A percentile compares a stretch with the other conserved stretches of the same genome.
Conservation (phyloP, 2,888 invertebrate genomes). For the Pollenia angustigena region DNA sequence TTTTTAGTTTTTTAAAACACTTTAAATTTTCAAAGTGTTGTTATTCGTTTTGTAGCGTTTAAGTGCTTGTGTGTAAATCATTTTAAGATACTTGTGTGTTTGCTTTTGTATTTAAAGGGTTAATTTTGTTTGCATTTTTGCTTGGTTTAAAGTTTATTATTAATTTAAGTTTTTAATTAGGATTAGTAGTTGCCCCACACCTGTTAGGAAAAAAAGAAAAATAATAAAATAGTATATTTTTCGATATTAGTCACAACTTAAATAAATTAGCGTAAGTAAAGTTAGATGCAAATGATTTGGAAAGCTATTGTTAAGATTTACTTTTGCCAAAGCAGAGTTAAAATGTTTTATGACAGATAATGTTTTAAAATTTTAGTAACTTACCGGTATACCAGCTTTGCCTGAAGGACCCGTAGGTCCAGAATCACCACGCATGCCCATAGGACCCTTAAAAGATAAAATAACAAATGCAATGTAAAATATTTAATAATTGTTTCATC, state of each 20-base stretch:
- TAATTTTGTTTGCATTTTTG: conserved; percentile 61
- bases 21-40: conserved; percentile 69
- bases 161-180: conserved; percentile 75
- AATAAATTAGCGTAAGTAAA: conserved; percentile 68
- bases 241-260: conserved; percentile 77
- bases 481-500: no score
- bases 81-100: conserved; percentile 24
- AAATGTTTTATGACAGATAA: not conserved
- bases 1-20: conserved; percentile 14
- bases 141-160: conserved; percentile 65
- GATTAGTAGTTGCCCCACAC: conserved; percentile 84
- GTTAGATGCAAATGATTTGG: conserved; percentile 67
- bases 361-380: conserved; percentile 68
- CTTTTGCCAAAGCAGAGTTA: conserved; percentile 56
- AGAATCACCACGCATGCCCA: conserved; percentile 84
- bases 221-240: conserved; percentile 74
- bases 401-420: conserved; percentile 83
- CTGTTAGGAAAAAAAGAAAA: conserved; percentile 79
- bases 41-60: conserved; percentile 55
- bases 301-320: conserved; percentile 19
- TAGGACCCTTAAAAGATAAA: conserved; percentile 81
- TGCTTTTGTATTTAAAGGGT: conserved; percentile 71
- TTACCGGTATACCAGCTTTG: conserved; percentile 84
- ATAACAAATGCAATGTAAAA: not conserved
- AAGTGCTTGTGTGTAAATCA: conserved; percentile 34